These are phyloP conservation scores for Halictus ligatus DNA, from an alignment of 2,888 invertebrate genomes.

Conservation along the genomic window DNA sequence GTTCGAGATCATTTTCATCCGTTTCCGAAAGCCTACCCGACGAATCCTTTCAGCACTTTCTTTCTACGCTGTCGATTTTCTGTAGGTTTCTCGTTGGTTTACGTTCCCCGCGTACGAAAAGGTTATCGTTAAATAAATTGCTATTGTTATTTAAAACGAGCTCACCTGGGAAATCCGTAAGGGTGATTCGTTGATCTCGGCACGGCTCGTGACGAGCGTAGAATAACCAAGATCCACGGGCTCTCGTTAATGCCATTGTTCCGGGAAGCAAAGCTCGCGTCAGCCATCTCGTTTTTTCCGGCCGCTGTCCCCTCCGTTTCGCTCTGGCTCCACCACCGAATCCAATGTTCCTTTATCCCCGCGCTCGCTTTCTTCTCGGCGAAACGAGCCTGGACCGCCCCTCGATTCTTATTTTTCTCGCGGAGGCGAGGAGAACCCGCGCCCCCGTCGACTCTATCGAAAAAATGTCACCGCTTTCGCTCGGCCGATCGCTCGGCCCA, in stretches of 20 bases:
- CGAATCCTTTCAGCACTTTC: not conserved
- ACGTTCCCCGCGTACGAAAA: not conserved
- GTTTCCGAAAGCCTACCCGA: not conserved
- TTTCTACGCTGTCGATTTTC: not conserved
- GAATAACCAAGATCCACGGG: slow-evolving; percentile 28
- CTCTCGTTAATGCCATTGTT: slow-evolving; percentile 70
- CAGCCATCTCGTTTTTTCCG: slow-evolving; percentile 22
- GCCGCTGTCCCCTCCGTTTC: slow-evolving; percentile 1
- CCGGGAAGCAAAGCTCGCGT: slow-evolving; percentile 46
- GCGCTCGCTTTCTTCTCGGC: not conserved
- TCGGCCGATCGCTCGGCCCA: not conserved
- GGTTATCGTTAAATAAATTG: slow-evolving; percentile 5
- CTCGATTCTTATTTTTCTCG: too few relatives aligned
- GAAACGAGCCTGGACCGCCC: not conserved
- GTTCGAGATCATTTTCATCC: not conserved
- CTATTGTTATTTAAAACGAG: not conserved
- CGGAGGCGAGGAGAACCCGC: not conserved
- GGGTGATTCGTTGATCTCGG: not conserved
- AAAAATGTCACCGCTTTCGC: not conserved
- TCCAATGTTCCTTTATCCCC: slow-evolving; percentile 2
- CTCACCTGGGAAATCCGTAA: not conserved
- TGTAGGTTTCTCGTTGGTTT: not conserved
- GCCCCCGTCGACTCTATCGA: not conserved
- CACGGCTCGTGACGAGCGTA: slow-evolving; percentile 30
- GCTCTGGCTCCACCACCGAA: not conserved